A percentile compares a stretch with the other conserved stretches of the same genome.
Evolutionary conservation across 2,113 vertebrate genomes (phyloP).

Genomic region (Pachypanchax playfairii): DNA sequence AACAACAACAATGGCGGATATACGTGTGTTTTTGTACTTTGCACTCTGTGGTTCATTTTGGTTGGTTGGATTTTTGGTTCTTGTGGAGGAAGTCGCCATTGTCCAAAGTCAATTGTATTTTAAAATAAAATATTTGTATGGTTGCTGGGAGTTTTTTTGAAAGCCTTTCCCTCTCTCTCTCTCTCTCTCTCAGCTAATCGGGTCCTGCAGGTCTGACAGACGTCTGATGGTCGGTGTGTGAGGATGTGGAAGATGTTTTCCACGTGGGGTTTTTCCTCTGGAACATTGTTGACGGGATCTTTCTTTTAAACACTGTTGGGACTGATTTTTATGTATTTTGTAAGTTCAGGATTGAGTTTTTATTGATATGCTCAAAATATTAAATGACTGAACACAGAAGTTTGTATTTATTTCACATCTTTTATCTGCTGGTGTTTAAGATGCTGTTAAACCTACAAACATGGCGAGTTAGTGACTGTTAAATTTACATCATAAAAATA

Average conservation of each 20-base stretch:
- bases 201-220: neutral
- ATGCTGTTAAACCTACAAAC: no score
- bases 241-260: constrained; percentile 12
- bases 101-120: no score
- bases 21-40: no score
- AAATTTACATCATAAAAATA: no score
- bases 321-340: constrained; percentile 57
- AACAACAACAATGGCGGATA: no score
- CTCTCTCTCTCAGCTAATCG: constrained; percentile 54
- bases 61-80: no score
- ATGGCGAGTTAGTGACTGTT: no score
- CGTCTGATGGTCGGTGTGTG: neutral
- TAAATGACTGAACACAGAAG: constrained; percentile 31
- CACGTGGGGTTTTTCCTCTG: neutral
- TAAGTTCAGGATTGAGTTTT: constrained; percentile 30
- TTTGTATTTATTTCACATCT: constrained; percentile 1
- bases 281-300: neutral
- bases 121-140: no score
- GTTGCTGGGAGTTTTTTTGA: no score
- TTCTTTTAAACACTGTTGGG: constrained; percentile 38
- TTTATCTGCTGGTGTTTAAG: constrained; percentile 10
- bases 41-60: no score
- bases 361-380: constrained; percentile 31
- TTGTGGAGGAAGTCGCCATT: no score
- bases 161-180: no score